Evolutionary conservation across 1,140 invertebrate species (phyloP).

Genomic region (Oryctes rhinoceros): DNA sequence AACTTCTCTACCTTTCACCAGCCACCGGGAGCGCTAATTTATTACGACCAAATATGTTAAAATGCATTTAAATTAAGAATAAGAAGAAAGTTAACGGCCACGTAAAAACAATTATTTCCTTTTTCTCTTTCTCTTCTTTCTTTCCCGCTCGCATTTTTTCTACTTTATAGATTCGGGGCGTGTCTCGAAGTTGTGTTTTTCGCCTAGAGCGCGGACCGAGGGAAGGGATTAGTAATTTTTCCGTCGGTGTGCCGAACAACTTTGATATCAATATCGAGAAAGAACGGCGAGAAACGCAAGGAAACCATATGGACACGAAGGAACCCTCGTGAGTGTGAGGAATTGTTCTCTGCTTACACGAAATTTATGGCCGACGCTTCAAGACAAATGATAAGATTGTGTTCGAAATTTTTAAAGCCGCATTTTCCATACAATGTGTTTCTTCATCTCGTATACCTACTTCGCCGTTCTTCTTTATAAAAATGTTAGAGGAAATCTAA

Average conservation of each 20-base stretch:
- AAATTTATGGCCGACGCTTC: constrained; percentile 47
- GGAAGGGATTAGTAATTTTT: constrained; percentile 28
- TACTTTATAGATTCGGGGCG: not conserved
- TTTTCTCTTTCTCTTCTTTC: not conserved
- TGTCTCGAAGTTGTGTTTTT: constrained; percentile 23
- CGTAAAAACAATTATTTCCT: constrained; percentile 25
- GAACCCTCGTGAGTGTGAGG: constrained; percentile 48
- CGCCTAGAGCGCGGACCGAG: not conserved
- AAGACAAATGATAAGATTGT: constrained; percentile 55
- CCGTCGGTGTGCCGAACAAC: constrained; percentile 12
- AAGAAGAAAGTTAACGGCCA: constrained; percentile 32
- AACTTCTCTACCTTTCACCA: constrained; percentile 11
- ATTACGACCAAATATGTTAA: constrained; percentile 11
- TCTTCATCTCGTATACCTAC: constrained; percentile 25
- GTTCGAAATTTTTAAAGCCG: constrained; percentile 53
- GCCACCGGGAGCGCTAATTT: not conserved
- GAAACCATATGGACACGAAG: constrained; percentile 38
- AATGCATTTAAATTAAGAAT: constrained; percentile 34
- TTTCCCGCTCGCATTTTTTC: constrained; percentile 3
- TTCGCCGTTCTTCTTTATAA: constrained; percentile 18
- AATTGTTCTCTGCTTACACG: constrained; percentile 48
- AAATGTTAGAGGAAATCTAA: constrained; percentile 30
- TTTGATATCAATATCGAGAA: constrained; percentile 34
- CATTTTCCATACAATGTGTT: constrained; percentile 46
- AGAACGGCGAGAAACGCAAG: constrained; percentile 34